Base-by-base conservation (phyloP, 2,888 invertebrate species). In the Cyrtodaria siliqua region DNA sequence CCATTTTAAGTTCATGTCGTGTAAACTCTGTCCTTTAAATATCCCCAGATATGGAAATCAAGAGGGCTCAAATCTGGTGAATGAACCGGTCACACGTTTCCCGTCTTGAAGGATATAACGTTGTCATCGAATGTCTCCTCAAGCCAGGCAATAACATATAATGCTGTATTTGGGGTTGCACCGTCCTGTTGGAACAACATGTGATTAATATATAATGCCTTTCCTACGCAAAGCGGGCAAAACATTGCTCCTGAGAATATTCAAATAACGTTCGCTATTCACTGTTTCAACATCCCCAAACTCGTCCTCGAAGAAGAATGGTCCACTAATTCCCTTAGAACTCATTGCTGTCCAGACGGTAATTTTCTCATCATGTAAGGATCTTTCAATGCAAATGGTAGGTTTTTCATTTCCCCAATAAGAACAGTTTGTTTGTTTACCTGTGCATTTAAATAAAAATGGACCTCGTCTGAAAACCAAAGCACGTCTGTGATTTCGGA, bases 131-230 rank as follows among this genome's bases (percentile, higher is more conserved):
- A 44, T 42, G 8, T 59, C 20, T 55, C 2, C 1, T 38, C 18
- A 6, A 73, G 26, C 56, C 67, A 67, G 6, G 42, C 42, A 14
- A 73, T 4, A 9, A 57, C 59, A 24, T 40, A 18, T 3, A 42
- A 23, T 1, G 67, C 33, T 40, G 53, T 74, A 29, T 74, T 62
- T 50, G 67, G 73, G 0, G 66, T 55, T 3, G 61, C 73, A 9
- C 61, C 56, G 20, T 62, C 61, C 49, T 67, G 67, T 55, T 74
- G 63, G 52, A 62, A 68, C 68, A 62, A 74, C 14, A 63, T 40
- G 18, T 20, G 24, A 8, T 52, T 20, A 1, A 67, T n/a, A 16
- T 59, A n/a, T 18, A 0, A 57, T 26, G 14, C 44, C 52, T 33
- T 20, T 57, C 26, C 56, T 56, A 12, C 40, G n/a, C 23, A 68